These are phyloP conservation scores for Timandra comae DNA, from an alignment of 2,888 invertebrate species.

Conservation along the genomic window DNA sequence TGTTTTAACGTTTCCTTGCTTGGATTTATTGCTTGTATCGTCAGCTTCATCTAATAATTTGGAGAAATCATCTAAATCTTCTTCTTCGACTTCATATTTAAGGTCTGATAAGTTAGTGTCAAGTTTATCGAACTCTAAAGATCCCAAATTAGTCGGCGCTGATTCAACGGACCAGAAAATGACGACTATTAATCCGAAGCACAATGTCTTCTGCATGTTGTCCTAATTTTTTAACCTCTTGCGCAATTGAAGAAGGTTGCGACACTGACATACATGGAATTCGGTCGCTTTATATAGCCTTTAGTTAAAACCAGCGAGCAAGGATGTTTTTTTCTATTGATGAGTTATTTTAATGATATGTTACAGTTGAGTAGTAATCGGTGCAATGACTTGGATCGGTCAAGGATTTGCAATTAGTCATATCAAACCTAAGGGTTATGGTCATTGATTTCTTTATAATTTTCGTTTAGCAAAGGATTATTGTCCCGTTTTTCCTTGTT, in stretches of 20 bases:
- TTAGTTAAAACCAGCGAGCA: constrained; percentile 46
- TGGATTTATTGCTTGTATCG: constrained; percentile 20
- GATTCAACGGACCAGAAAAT: constrained; percentile 42
- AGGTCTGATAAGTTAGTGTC: constrained; percentile 47
- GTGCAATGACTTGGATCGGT: constrained; percentile 51
- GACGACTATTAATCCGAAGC: constrained; percentile 42
- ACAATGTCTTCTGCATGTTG: constrained; percentile 52
- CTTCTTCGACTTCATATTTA: constrained; percentile 50
- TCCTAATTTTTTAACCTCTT: constrained; percentile 46
- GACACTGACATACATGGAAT: constrained; percentile 73
- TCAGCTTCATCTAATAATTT: constrained; percentile 38
- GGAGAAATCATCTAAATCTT: constrained; percentile 47
- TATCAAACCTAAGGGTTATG: no score
- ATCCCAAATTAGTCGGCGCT: constrained; percentile 39
- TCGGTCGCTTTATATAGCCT: constrained; percentile 58
- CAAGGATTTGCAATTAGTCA: constrained; percentile 35
- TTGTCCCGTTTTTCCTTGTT: no score
- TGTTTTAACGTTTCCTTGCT: constrained; percentile 22
- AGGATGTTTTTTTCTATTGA: constrained; percentile 53
- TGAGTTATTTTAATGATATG: constrained; percentile 36
- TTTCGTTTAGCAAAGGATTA: no score
- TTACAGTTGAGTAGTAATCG: constrained; percentile 50
- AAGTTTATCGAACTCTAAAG: constrained; percentile 48
- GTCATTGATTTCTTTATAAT: no score
- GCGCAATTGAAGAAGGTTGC: constrained; percentile 64